Conservation (phyloP, 2,113 vertebrate genomes). For the Ovibos moschatus region DNA sequence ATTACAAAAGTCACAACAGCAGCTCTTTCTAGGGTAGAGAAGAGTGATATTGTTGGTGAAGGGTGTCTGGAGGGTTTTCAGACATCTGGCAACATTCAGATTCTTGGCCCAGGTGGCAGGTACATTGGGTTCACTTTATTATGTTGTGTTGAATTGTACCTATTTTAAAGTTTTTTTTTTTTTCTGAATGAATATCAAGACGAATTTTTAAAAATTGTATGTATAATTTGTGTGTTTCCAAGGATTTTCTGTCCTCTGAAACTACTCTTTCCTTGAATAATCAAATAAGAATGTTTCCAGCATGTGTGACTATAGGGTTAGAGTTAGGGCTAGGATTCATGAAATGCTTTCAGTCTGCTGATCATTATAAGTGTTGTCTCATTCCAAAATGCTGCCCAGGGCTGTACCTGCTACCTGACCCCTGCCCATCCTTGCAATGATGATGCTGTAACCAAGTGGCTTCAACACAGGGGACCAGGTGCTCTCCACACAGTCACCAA, state of each 20-base stretch:
- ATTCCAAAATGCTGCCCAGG: not conserved
- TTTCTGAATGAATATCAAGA: not conserved
- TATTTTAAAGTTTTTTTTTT: not conserved
- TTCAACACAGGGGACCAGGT: too few species aligned
- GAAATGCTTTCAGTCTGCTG: not conserved
- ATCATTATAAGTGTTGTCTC: not conserved
- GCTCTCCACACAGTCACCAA: not conserved
- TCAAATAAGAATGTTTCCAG: not conserved
- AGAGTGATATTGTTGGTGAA: not conserved
- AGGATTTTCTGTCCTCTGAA: not conserved
- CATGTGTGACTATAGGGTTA: not conserved
- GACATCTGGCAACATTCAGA: not conserved
- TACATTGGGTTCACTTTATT: not conserved
- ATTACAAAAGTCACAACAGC: not conserved
- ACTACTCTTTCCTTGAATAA: not conserved
- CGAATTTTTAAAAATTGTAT: not conserved
- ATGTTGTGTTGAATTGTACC: not conserved
- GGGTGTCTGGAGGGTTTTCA: not conserved
- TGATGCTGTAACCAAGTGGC: not conserved
- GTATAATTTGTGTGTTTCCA: not conserved
- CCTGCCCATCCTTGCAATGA: not conserved
- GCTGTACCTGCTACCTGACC: not conserved
- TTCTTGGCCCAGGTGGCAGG: not conserved
- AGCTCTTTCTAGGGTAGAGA: not conserved
- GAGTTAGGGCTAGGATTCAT: not conserved